phyloP scores from a whole-genome alignment of 2,888 invertebrate genomes.

The Hirudinaria manillensis region DNA sequence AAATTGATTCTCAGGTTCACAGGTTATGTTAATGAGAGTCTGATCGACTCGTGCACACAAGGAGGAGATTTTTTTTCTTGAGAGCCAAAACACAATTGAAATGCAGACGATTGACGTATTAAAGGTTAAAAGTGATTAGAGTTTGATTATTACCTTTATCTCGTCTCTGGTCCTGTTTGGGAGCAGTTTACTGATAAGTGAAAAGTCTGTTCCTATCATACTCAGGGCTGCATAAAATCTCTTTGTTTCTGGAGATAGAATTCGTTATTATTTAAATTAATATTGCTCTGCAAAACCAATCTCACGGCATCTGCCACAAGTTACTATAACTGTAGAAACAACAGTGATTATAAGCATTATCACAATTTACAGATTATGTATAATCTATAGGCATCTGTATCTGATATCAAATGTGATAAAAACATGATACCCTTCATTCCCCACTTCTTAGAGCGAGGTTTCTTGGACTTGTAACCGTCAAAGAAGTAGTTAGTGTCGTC shows the following conservation, averaged over 20 bases:
- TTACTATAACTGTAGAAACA: neutral
- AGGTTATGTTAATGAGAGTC: no score
- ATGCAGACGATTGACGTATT: no score
- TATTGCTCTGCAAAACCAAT: neutral
- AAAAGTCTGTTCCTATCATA: constrained; percentile 85
- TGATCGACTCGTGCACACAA: no score
- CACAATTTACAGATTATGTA: neutral
- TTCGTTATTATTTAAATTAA: neutral
- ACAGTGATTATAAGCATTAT: neutral
- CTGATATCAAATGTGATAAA: neutral
- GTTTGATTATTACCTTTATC: constrained; percentile 61
- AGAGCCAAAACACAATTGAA: no score
- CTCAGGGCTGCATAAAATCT: constrained; percentile 80
- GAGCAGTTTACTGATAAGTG: constrained; percentile 74
- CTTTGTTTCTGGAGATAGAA: constrained; percentile 38
- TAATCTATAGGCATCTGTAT: neutral
- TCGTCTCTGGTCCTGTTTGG: constrained; percentile 72
- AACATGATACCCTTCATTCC: constrained; percentile 20
- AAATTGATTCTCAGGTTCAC: no score
- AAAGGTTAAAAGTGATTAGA: neutral
- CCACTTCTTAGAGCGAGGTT: constrained; percentile 24
- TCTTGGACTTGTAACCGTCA: constrained; percentile 30
- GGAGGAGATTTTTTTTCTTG: no score
- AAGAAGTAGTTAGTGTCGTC: constrained; percentile 29
- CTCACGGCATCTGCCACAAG: neutral